Base-by-base conservation (phyloP, 2,888 invertebrate genomes). In the Tetranychus truncatus region DNA sequence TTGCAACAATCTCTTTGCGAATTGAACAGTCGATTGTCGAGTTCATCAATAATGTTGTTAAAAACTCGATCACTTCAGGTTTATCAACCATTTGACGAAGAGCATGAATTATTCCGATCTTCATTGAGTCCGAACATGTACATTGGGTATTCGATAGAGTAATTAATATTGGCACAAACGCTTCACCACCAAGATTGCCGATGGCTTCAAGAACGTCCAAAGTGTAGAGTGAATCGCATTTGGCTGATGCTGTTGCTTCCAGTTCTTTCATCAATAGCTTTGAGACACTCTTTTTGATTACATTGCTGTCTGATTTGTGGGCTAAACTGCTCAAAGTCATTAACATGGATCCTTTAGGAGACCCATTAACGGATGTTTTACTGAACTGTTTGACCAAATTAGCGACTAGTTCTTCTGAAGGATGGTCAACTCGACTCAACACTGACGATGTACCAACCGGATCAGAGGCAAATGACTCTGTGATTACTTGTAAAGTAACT, bases 61-160 rank as follows among this genome's bases (percentile, higher is more conserved):
- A 15, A 55, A 55, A 55, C 15, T 55, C 55, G 6, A 55, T 55
- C 3, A 76, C 75, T 65, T 66, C 21, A 44, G 73, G 65, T 46
- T 74, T 66, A 18, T 74, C 21, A 46, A 75, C 67, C 20, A 74
- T 24, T 24, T 72, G 45, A 34, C 76, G 75, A 75, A 72, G 74
- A 24, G 75, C 75, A 44, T 76, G 76, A 46, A 76, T 75, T 11
- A 66, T 45, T 21, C 72, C 76, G 44, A 76, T 76, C 11, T 45
- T 45, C 21, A 69, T 71, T 45, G 66, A 66, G 5, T 72, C 66
- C 24, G 76, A 75, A 18, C n/a, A 69, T 69, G 69, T 20, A 69
- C 69, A 69, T 20, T 69, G 20, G 6, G 11, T 15, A 24, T 20
- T 69, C 11, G 72, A 45, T n/a, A 72, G 8, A n/a, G 1, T 44